Conservation (phyloP, 2,888 invertebrate genomes). For the Mongoloraphidia duomilia region DNA sequence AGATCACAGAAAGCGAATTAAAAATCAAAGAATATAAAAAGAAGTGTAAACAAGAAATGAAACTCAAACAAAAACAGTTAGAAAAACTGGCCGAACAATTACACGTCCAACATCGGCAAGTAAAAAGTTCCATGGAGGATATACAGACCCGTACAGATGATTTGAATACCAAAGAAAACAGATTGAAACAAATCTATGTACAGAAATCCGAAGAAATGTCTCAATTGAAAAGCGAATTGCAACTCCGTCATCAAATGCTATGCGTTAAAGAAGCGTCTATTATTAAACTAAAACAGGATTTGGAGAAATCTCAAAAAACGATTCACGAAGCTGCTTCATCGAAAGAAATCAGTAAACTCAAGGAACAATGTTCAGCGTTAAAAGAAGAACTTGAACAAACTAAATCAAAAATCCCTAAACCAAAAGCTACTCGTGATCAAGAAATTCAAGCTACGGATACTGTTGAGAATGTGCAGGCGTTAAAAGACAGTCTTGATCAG, state of each 20-base stretch:
- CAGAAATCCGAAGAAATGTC: slow-evolving; percentile 6
- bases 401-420: neutral
- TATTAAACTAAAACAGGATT: neutral
- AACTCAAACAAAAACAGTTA: slow-evolving; percentile 6
- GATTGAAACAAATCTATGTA: neutral
- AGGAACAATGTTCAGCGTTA: neutral
- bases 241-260: neutral
- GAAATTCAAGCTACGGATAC: slow-evolving; percentile 3
- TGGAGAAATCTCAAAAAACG: neutral
- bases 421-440: neutral
- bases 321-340: neutral
- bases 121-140: neutral
- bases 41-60: slow-evolving; percentile 7
- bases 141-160: neutral
- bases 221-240: slow-evolving; percentile 1
- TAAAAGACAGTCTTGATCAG: slow-evolving; percentile 10
- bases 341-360: neutral
- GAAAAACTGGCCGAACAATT: slow-evolving; percentile 9
- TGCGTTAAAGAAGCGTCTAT: neutral
- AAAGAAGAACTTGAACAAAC: neutral
- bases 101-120: slow-evolving; percentile 1
- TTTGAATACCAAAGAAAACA: neutral
- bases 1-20: slow-evolving; percentile 15
- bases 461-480: slow-evolving; percentile 8
- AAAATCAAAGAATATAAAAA: slow-evolving; percentile 11